These are phyloP conservation scores for Pseudochirops corinnae DNA, from an alignment of 2,797 vertebrate genomes.

Conservation along the genomic window DNA sequence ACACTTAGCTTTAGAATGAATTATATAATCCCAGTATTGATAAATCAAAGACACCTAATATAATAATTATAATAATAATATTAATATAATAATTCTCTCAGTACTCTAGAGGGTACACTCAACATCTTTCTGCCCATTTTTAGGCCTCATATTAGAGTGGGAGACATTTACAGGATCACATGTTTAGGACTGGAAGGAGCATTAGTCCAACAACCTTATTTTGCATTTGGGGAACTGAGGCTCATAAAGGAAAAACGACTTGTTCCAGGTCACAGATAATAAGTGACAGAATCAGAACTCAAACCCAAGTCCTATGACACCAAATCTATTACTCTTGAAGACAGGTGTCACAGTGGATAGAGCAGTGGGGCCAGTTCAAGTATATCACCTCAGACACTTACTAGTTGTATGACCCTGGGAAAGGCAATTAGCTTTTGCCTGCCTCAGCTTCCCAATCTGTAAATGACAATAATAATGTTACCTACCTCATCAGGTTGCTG, in stretches of 20 bases:
- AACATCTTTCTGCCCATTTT: background rate
- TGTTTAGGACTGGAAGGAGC: background rate
- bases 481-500: background rate
- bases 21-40: background rate
- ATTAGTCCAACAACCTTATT: background rate
- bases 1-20: background rate
- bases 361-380: background rate
- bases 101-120: background rate
- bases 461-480: background rate
- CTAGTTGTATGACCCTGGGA: background rate
- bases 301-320: background rate
- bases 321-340: background rate
- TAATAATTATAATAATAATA: background rate
- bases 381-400: background rate
- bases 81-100: background rate
- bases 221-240: background rate
- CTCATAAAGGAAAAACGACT: background rate
- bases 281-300: background rate
- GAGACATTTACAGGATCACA: background rate
- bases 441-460: background rate
- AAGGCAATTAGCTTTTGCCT: background rate
- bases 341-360: background rate
- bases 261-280: background rate
- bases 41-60: background rate
- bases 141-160: background rate